Base-by-base conservation (phyloP, 1,140 invertebrate genomes). In the Scylla paramamosain region DNA sequence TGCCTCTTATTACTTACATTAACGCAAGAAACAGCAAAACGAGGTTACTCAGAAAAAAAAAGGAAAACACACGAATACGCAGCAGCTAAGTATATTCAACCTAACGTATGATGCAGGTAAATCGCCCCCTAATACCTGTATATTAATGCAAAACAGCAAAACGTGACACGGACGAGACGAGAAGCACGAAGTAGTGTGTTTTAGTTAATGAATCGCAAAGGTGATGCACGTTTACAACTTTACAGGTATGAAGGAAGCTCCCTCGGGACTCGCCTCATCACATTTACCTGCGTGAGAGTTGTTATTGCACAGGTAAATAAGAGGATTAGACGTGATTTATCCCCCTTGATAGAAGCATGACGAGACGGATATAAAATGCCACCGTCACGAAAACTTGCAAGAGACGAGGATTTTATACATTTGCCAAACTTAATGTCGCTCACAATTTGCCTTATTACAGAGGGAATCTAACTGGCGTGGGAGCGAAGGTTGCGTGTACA, bases 391-490 rank as follows among this genome's bases (percentile, higher is more conserved):
- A 77, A 2, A 20, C 25, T n/a, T 77, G 67, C 67, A 7, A 77
- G 8, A 87, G 8, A 87, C 12, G 31, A 32, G 84, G 84, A 87
- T 87, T 87, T 87, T 39, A 39, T 7, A 87, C 20, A 87, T 87
- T 87, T 31, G 7, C 31, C n/a, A 87, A 87, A 39, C 8, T 46
- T 87, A 3, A 87, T 32, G 84, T 87, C 39, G 84, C 84, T 46
- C 14, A 87, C 84, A 87, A 87, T 87, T 39, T 87, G 84, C n/a
- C 84, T 87, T 87, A 87, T 87, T 87, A 87, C 84, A 87, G 84
- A 87, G 84, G 12, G 10, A 16, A 28, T 4, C 84, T 87, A 32
- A 87, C 39, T 77, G 67, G 25, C 67, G 67, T 77, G 67, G 67
- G 20, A 77, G 67, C 20, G 67, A 77, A 20, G 67, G 67, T 77